These are phyloP conservation scores for Keiferia lycopersicella DNA, from an alignment of 2,888 invertebrate genomes.

Conservation along the genomic window DNA sequence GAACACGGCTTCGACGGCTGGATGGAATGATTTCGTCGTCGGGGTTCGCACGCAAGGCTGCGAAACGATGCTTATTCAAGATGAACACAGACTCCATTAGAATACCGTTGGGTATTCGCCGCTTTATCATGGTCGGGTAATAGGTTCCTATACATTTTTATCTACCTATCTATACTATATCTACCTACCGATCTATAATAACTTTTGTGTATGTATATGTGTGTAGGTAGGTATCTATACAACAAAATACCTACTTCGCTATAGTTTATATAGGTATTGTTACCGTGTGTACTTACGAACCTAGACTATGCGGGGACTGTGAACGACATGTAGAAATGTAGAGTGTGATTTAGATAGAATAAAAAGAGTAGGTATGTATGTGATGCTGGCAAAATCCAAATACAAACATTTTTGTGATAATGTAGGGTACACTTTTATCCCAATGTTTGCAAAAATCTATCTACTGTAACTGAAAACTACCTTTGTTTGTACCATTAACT, in stretches of 20 bases:
- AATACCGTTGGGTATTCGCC: slow-evolving; percentile 44
- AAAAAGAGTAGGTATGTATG: slow-evolving; percentile 6
- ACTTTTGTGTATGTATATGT: slow-evolving; percentile 12
- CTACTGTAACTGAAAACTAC: not conserved
- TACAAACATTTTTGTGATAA: slow-evolving; percentile 9
- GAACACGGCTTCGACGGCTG: slow-evolving; percentile 81
- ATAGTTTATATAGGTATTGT: slow-evolving; percentile 11
- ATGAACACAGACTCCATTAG: slow-evolving; percentile 46
- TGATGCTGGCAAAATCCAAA: not conserved
- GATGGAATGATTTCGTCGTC: slow-evolving; percentile 81
- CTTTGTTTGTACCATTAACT: not conserved
- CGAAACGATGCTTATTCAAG: slow-evolving; percentile 57
- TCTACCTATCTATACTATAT: slow-evolving; percentile 31
- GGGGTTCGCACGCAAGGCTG: slow-evolving; percentile 74
- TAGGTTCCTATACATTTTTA: slow-evolving; percentile 49
- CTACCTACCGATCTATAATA: slow-evolving; percentile 33
- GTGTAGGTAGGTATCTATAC: slow-evolving; percentile 30
- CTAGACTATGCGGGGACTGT: not conserved
- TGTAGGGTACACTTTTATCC: not conserved
- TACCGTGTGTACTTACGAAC: slow-evolving; percentile 9
- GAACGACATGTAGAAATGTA: not conserved
- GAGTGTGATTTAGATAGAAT: not conserved
- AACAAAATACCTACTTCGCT: slow-evolving; percentile 21
- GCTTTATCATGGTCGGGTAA: slow-evolving; percentile 61
- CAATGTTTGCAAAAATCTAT: not conserved